Conservation (phyloP, 1,140 invertebrate genomes). For the Cataglyphis hispanica region DNA sequence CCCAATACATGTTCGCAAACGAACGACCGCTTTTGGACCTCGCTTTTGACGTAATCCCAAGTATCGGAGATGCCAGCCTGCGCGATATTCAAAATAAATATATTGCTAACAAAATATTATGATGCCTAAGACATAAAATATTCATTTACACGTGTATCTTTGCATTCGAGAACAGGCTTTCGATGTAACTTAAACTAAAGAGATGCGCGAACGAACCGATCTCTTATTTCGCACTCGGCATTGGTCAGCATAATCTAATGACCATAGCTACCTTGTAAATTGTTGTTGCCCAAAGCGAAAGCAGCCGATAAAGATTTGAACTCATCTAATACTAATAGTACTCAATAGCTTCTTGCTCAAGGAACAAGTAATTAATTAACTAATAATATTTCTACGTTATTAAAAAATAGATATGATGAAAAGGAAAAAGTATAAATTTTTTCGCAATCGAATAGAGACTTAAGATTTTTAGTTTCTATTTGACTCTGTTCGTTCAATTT, state of each 20-base stretch:
- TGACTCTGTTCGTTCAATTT: conserved; percentile 58
- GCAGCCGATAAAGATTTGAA: conserved; percentile 82
- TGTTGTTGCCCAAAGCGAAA: conserved; percentile 94
- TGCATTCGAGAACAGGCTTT: not conserved
- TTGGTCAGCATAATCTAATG: conserved; percentile 99
- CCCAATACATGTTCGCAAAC: conserved; percentile 11
- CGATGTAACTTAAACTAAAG: conserved; percentile 91
- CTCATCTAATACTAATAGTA: conserved; percentile 85
- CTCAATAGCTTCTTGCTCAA: conserved; percentile 90
- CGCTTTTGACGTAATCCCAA: not conserved
- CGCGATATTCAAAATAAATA: not conserved
- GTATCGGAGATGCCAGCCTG: not conserved
- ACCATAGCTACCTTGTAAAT: conserved; percentile 97
- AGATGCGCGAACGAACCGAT: conserved; percentile 99
- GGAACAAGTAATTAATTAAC: conserved; percentile 89
- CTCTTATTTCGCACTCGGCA: conserved; percentile 97
- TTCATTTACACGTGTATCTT: not conserved
- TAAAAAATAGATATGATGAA: not conserved
- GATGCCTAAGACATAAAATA: not conserved
- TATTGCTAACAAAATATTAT: conserved; percentile 7
- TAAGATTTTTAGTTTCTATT: conserved; percentile 68
- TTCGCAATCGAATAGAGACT: not conserved
- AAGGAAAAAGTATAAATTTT: conserved; percentile 5
- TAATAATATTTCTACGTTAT: conserved; percentile 57
- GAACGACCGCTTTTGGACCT: not conserved